These are phyloP conservation scores for Itoplectis maculator DNA, from an alignment of 2,888 invertebrate genomes.

Conservation along the genomic window DNA sequence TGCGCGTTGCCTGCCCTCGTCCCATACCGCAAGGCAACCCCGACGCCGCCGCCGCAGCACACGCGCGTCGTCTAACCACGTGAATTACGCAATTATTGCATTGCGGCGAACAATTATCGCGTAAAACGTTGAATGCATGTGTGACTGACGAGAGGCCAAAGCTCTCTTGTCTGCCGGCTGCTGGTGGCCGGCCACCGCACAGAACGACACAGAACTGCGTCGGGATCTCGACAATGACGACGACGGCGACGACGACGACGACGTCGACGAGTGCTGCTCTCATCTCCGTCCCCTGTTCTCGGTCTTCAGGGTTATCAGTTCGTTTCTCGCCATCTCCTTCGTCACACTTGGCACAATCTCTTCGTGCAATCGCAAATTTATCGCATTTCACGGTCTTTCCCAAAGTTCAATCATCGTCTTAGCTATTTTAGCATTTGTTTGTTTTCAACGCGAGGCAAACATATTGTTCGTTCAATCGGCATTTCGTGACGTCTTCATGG, in stretches of 20 bases:
- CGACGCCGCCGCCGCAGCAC: background rate
- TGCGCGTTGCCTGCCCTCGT: conserved; percentile 5
- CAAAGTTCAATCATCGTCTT: background rate
- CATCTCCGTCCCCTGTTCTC: conserved; percentile 13
- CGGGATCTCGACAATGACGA: conserved; percentile 7
- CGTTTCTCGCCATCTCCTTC: background rate
- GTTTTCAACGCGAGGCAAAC: background rate
- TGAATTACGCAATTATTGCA: conserved; percentile 83
- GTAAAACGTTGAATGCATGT: conserved; percentile 73
- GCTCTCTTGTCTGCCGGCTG: conserved; percentile 16
- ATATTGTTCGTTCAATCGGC: background rate
- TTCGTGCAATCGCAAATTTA: conserved; percentile 18
- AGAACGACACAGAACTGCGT: background rate
- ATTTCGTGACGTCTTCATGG: background rate
- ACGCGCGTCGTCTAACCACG: conserved; percentile 37
- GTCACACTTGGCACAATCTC: background rate
- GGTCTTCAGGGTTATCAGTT: conserved; percentile 29
- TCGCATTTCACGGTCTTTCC: too few species aligned
- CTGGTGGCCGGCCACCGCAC: background rate
- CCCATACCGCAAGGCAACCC: background rate
- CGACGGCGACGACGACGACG: too few species aligned
- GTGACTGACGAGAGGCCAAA: conserved; percentile 37
- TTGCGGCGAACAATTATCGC: conserved; percentile 80
- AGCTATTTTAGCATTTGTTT: background rate
- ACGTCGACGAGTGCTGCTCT: conserved; percentile 1